A percentile compares a stretch with the other conserved stretches of the same genome.
Evolutionary conservation across 2,797 vertebrate species (phyloP).

Genomic region (Cossypha heuglini): DNA sequence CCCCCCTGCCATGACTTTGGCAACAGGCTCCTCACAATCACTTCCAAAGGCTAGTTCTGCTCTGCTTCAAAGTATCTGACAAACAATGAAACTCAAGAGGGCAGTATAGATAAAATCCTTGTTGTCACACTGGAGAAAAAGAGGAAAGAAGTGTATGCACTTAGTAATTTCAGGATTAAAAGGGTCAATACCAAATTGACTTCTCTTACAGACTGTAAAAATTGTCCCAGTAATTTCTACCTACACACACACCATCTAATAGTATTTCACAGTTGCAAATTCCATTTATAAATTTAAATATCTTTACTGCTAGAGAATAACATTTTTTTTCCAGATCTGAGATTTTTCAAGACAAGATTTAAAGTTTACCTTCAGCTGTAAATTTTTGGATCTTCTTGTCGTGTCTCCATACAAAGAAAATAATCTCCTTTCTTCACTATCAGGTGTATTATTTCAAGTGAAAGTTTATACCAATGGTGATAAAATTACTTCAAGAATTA

Average conservation of each 20-base stretch:
- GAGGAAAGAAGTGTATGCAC: neutral
- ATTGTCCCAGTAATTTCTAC: neutral
- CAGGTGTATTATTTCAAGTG: neutral
- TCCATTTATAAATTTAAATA: neutral
- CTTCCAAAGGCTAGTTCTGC: neutral
- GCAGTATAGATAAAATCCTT: neutral
- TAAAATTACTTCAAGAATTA: neutral
- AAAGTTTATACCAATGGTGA: neutral
- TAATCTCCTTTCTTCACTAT: neutral
- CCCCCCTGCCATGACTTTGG: neutral
- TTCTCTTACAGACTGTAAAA: neutral
- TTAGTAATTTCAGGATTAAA: neutral
- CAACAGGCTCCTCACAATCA: neutral
- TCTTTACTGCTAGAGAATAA: neutral
- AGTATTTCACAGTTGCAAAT: neutral
- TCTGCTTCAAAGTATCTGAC: neutral
- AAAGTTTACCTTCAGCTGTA: neutral
- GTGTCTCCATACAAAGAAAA: neutral
- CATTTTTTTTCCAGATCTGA: neutral
- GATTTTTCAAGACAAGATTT: neutral
- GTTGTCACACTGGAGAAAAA: accelerated
- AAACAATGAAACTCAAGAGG: neutral
- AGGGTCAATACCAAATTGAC: neutral
- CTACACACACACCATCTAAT: accelerated
- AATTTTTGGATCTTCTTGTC: neutral